Evolutionary conservation across 2,113 vertebrate genomes (phyloP).

Genomic region (Phylloscopus trochilus): DNA sequence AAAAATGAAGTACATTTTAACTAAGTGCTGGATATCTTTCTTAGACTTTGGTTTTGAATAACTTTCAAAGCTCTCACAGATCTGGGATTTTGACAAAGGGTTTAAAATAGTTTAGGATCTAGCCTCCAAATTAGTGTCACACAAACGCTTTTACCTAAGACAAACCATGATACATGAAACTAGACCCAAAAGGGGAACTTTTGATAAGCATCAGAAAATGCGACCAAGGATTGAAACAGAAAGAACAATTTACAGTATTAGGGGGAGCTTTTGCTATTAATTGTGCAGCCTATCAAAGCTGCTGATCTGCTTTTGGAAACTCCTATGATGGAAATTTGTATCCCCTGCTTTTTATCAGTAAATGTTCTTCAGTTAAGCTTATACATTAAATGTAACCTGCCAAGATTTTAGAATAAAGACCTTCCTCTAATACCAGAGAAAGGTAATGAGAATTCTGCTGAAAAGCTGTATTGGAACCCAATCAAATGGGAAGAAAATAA

Average conservation of each 20-base stretch:
- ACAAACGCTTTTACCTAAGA: neutral
- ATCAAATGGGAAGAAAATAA: conserved; percentile 1
- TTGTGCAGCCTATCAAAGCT: neutral
- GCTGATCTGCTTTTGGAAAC: neutral
- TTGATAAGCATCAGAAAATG: neutral
- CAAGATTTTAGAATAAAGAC: neutral
- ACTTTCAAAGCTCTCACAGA: neutral
- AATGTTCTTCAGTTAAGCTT: neutral
- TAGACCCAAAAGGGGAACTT: neutral
- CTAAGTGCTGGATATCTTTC: neutral
- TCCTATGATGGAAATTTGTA: neutral
- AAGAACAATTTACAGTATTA: neutral
- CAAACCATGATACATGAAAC: neutral
- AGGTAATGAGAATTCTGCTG: neutral
- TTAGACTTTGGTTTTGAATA: neutral
- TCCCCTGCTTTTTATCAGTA: neutral
- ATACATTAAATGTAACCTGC: neutral
- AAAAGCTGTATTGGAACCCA: neutral
- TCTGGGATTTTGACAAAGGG: neutral
- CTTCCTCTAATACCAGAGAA: neutral
- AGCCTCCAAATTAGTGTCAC: neutral
- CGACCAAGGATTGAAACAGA: neutral
- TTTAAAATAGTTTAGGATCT: neutral
- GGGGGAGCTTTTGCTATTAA: neutral
- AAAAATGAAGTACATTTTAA: neutral